Base-by-base conservation (phyloP, 1,140 invertebrate species). In the Drosophila kikkawai region DNA sequence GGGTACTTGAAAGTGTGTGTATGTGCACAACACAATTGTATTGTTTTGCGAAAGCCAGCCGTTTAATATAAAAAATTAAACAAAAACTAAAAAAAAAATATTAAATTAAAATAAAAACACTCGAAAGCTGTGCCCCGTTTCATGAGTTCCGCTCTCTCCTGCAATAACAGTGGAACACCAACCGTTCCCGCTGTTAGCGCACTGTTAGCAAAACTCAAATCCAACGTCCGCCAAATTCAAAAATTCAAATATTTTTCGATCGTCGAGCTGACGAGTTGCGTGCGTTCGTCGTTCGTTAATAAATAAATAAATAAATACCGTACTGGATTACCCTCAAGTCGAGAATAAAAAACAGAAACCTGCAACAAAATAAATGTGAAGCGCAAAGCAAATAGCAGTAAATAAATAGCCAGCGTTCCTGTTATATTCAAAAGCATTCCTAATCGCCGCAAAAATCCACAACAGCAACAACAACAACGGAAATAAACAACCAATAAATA, bases 391-490 rank as follows among this genome's bases (percentile, higher is more conserved):
- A 55, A 67, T 56, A 86, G 32, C 61, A 68, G 51, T 37, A 70
- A 70, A 19, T 56, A 83, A 64, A 55, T 17, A 88, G 81, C 85
- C 75, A 90, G 84, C 85, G 84, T 88, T 88, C 84, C 84, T 88
- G 74, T 37, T 22, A 55, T 84, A 88, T 86, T 88, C 85, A 90
- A 79, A 66, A 90, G 87, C 85, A 88, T 88, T 88, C 84, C 84
- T 88, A 88, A 79, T 60, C 64, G 61, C 68, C 60, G 85, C 59
- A 77, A 71, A 85, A 66, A 32, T 51, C 48, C 56, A 68, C 48
- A 51, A 51, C 36, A 55, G 17, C 47, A 48, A 65, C 22, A 66
- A 39, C 32, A 36, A 50, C 36, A 70, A 64, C 50, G 29, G 22
- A 73, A 76, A n/a, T 32, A 53, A 39, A 51, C 65, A 67, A 55